A percentile compares a stretch with the other conserved stretches of the same genome.
phyloP scores from a whole-genome alignment of 2,113 vertebrate species.

The Phycodurus eques region DNA sequence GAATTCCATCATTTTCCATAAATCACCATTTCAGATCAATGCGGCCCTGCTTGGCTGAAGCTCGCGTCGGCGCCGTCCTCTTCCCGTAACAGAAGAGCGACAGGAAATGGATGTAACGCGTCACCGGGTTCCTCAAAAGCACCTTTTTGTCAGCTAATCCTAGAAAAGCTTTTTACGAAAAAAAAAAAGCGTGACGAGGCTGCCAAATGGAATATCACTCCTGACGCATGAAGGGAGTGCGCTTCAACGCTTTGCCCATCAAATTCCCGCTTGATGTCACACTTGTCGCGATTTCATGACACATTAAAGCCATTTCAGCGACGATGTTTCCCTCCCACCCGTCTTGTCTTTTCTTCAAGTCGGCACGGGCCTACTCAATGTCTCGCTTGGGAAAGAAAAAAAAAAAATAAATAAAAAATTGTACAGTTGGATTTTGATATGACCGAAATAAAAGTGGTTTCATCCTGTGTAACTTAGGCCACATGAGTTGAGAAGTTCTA shows the following conservation, averaged over 20 bases:
- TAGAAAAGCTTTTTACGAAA: slow-evolving; percentile 38
- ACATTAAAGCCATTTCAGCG: slow-evolving; percentile 52
- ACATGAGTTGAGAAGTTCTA: background rate
- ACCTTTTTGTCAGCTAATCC: slow-evolving; percentile 61
- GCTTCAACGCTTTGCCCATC: slow-evolving; percentile 52
- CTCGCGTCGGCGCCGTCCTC: background rate
- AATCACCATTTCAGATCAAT: slow-evolving; percentile 31
- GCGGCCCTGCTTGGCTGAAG: slow-evolving; percentile 7
- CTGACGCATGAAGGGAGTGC: slow-evolving; percentile 54
- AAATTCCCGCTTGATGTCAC: slow-evolving; percentile 59
- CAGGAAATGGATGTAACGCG: slow-evolving; percentile 39
- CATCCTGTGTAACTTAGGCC: background rate
- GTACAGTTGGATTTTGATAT: slow-evolving; percentile 8
- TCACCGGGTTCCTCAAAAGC: slow-evolving; percentile 24
- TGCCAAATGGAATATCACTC: slow-evolving; percentile 62
- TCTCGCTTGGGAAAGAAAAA: no score
- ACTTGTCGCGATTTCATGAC: slow-evolving; percentile 60
- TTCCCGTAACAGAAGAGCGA: slow-evolving; percentile 7
- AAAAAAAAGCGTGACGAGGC: slow-evolving; percentile 45
- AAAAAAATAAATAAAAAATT: slow-evolving; percentile 20
- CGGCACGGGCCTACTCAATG: slow-evolving; percentile 10
- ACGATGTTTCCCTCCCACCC: slow-evolving; percentile 2
- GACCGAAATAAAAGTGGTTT: background rate
- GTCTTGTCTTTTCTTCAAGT: background rate
- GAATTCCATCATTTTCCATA: slow-evolving; percentile 30